phyloP scores from a whole-genome alignment of 2,888 invertebrate species.

The Rhagophthalmus giganteus region DNA sequence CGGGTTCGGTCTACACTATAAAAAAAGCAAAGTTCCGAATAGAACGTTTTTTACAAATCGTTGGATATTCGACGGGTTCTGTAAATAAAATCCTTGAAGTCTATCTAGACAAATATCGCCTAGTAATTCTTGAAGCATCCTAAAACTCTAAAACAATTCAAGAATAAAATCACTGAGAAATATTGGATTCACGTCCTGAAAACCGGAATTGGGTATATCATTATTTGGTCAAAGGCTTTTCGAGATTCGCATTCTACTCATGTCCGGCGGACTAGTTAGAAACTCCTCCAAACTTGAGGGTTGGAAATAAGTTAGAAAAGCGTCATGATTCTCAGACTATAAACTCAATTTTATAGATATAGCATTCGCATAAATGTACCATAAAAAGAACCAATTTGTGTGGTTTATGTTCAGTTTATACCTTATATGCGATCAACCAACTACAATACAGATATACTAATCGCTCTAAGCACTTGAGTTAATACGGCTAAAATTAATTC shows the following conservation, averaged over 20 bases:
- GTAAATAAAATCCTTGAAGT: too few relatives aligned
- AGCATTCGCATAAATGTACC: conserved; percentile 24
- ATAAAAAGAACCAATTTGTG: conserved; percentile 23
- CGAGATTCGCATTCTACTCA: conserved; percentile 26
- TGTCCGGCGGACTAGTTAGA: conserved; percentile 29
- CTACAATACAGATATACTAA: conserved; percentile 10
- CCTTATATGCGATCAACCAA: conserved; percentile 2
- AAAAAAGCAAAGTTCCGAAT: too few relatives aligned
- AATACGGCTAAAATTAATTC: conserved; percentile 8
- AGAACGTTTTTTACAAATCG: too few relatives aligned
- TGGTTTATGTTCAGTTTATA: conserved; percentile 9
- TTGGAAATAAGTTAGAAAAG: conserved; percentile 28
- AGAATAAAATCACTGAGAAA: conserved; percentile 25
- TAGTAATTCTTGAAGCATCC: conserved; percentile 11
- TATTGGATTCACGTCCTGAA: conserved; percentile 19
- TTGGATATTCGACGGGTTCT: too few relatives aligned
- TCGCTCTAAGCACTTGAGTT: conserved; percentile 1
- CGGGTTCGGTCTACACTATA: too few relatives aligned
- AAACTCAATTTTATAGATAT: conserved; percentile 30
- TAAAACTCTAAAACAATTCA: conserved; percentile 23
- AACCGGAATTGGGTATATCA: conserved; percentile 28
- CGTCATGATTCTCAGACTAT: conserved; percentile 29
- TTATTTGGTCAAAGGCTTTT: conserved; percentile 29
- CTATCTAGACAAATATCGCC: conserved; percentile 9
- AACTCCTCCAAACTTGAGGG: conserved; percentile 28